Conservation (phyloP, 2,113 vertebrate genomes). For the Ptilonorhynchus violaceus region DNA sequence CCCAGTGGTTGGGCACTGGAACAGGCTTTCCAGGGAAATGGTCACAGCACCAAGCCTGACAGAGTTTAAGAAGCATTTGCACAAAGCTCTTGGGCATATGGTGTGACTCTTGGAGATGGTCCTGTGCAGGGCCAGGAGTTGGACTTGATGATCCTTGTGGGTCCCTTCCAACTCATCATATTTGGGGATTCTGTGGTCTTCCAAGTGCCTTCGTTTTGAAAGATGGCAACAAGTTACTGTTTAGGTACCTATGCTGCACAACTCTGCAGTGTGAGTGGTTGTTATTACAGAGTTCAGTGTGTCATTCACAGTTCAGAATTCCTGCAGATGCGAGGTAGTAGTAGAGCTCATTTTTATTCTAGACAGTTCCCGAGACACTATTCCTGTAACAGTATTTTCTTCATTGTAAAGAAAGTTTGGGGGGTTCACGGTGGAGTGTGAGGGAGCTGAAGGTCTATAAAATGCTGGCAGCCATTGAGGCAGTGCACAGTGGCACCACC, state of each 20-base stretch:
- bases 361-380: not conserved
- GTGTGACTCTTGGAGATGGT: not conserved
- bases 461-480: not conserved
- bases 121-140: not conserved
- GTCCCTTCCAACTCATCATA: not conserved
- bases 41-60: not conserved
- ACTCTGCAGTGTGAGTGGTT: rapidly evolving
- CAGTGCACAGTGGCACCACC: not conserved
- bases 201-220: not conserved
- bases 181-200: not conserved
- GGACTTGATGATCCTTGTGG: not conserved
- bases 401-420: not conserved
- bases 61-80: not conserved
- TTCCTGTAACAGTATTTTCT: not conserved
- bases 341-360: not conserved
- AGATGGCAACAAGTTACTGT: not conserved
- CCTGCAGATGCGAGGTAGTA: not conserved
- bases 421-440: not conserved
- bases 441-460: not conserved
- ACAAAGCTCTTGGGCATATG: not conserved
- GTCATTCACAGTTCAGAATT: not conserved
- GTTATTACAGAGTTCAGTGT: not conserved
- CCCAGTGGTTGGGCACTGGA: not conserved
- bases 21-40: not conserved
- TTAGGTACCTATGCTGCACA: not conserved